Percentiles rank a stretch among this genome's conserved stretches.
Evolutionary conservation across 2,888 invertebrate genomes (phyloP).

Genomic region (Tyria jacobaeae): DNA sequence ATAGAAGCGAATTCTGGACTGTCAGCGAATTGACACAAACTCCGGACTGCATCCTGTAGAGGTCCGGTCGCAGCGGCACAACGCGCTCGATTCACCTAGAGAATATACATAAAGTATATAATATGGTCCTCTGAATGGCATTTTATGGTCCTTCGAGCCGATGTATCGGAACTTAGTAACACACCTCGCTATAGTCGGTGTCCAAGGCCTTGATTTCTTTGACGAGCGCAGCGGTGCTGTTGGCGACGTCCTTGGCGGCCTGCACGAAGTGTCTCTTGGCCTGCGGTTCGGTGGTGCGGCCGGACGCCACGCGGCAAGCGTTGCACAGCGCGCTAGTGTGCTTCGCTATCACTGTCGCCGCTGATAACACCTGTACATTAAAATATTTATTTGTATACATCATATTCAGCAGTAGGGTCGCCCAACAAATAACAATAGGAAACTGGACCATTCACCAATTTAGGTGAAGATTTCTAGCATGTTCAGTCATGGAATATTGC

Average conservation of each 20-base stretch:
- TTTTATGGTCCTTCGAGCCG: neutral
- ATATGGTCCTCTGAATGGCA: too few species aligned
- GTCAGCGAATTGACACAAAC: conserved; percentile 96
- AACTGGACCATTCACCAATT: too few species aligned
- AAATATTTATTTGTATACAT: neutral
- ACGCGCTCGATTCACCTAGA: conserved; percentile 88
- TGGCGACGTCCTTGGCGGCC: conserved; percentile 98
- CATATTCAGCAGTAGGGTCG: too few species aligned
- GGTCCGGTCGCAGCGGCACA: conserved; percentile 94
- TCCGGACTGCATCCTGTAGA: conserved; percentile 95
- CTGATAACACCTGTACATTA: conserved; percentile 90
- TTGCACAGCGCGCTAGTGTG: conserved; percentile 98
- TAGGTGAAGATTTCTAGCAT: too few species aligned
- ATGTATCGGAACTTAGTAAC: neutral
- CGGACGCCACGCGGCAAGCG: conserved; percentile 97
- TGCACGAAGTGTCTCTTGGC: conserved; percentile 99
- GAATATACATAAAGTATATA: neutral
- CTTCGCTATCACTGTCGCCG: conserved; percentile 97
- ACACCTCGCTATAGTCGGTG: conserved; percentile 91
- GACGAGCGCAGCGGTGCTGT: conserved; percentile 97
- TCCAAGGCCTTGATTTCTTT: conserved; percentile 97
- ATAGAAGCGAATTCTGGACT: conserved; percentile 97
- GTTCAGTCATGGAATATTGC: neutral
- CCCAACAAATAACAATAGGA: too few species aligned
- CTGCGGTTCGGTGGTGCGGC: conserved; percentile 95